Evolutionary conservation across 2,113 vertebrate species (phyloP), one percentile per base, ranked within the genome.

Genomic region (Nestor notabilis): DNA sequence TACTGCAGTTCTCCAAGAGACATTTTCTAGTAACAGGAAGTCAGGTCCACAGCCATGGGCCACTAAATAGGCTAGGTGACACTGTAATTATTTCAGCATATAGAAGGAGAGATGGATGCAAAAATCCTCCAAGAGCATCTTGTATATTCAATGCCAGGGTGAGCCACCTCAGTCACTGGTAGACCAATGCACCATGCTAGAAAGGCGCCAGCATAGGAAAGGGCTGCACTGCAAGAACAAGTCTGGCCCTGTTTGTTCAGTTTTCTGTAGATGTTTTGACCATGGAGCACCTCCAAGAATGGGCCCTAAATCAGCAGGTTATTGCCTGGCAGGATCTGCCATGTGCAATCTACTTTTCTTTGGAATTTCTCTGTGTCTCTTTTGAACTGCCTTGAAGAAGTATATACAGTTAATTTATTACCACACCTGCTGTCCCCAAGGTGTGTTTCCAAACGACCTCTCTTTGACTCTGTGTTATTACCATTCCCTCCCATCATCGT

Each of bases 381-480:
- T 65, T 92, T 47, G 18, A n/a, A 61, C 35, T 82, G 81, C 24
- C 61, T 69, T 84, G 47, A 91, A 92, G 23, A 80, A 89, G 77
- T 28, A 65, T n/a, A 69, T 72, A 39, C 5, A 66, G 78, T 46
- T 72, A 93, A 95, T 94, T 91, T 97, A 95, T 94, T 79, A 72
- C 61, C 66, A 63, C 77, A 95, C 77, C 91, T 95, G 69, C 52
- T 83, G 60, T 91, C 94, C 63, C 89, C 66, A 89, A 91, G 74
- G 65, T 85, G 58, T 79, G 81, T 87, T 97, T 93, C 69, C 69
- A 74, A 95, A 79, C 83, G 74, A 95, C 89, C 87, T 82, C 31
- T 87, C 39, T 89, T 90, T 93, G 86, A 72, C 70, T 92, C 29
- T 8, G 12, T 49, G 55, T 72, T 76, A 93, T 91, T 87, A 87